A percentile compares a stretch with the other conserved stretches of the same genome.
phyloP scores from a whole-genome alignment of 1,140 invertebrate genomes.

The Scaptomyza montana region DNA sequence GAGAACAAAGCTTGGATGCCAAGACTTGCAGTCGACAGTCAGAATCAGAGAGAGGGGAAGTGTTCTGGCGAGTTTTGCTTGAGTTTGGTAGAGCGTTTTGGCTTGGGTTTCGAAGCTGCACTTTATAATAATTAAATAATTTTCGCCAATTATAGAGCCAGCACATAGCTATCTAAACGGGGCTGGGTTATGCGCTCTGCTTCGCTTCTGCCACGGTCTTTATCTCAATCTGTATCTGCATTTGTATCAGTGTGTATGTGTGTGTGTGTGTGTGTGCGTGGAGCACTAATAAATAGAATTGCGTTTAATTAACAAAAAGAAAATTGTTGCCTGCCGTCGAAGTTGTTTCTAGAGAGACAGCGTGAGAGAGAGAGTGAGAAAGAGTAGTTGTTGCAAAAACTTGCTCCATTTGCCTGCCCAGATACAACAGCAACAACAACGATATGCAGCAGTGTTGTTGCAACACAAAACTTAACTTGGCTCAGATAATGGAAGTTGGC shows the following conservation, averaged over 20 bases:
- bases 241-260: slow-evolving; percentile 14
- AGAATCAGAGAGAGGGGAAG: slow-evolving; percentile 4
- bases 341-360: slow-evolving; percentile 33
- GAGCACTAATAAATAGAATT: slow-evolving; percentile 73
- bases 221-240: slow-evolving; percentile 19
- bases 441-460: slow-evolving; percentile 2
- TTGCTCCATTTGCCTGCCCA: slow-evolving; percentile 47
- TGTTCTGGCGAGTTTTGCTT: background rate
- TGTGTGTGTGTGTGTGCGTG: slow-evolving; percentile 23
- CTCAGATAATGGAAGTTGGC: slow-evolving; percentile 54
- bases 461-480: slow-evolving; percentile 53
- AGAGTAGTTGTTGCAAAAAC: slow-evolving; percentile 41
- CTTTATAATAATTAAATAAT: slow-evolving; percentile 81
- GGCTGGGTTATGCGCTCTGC: slow-evolving; percentile 36
- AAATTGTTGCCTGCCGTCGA: slow-evolving; percentile 62
- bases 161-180: slow-evolving; percentile 55
- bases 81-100: background rate
- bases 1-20: slow-evolving; percentile 15
- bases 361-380: background rate
- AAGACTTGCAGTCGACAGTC: background rate
- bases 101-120: slow-evolving; percentile 37
- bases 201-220: slow-evolving; percentile 20
- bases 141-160: slow-evolving; percentile 71
- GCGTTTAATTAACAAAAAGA: slow-evolving; percentile 76
- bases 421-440: background rate